A percentile compares a stretch with the other conserved stretches of the same genome.
These are phyloP conservation scores for Protonibea diacanthus DNA, from an alignment of 2,797 vertebrate genomes.

Conservation along the genomic window DNA sequence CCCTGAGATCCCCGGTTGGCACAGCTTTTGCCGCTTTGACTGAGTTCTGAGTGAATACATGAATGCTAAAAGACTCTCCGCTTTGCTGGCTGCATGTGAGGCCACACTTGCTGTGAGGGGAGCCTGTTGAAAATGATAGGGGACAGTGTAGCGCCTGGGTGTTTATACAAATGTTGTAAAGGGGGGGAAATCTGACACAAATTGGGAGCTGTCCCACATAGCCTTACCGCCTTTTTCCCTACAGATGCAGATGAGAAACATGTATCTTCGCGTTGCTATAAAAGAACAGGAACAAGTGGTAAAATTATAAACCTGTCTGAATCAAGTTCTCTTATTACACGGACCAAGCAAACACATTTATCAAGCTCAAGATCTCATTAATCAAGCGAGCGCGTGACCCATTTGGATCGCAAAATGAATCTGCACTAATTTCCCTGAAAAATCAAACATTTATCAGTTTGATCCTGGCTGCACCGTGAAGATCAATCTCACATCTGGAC, in stretches of 20 bases:
- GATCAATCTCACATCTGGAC: slow-evolving; percentile 17
- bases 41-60: slow-evolving; percentile 81
- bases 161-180: slow-evolving; percentile 30
- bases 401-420: slow-evolving; percentile 41
- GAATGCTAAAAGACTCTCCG: slow-evolving; percentile 69
- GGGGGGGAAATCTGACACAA: slow-evolving; percentile 21
- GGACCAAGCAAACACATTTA: slow-evolving; percentile 28
- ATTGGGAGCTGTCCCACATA: slow-evolving; percentile 40
- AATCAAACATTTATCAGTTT: slow-evolving; percentile 57
- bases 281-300: background rate
- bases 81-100: slow-evolving; percentile 49
- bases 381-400: slow-evolving; percentile 46
- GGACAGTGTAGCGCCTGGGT: slow-evolving; percentile 4
- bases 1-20: slow-evolving; percentile 70
- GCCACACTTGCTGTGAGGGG: slow-evolving; percentile 40
- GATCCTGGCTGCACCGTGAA: slow-evolving; percentile 1
- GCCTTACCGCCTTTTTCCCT: background rate
- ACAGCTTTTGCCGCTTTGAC: slow-evolving; percentile 69
- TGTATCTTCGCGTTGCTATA: slow-evolving; percentile 20
- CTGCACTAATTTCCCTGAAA: slow-evolving; percentile 39
- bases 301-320: slow-evolving; percentile 16
- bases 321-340: slow-evolving; percentile 26
- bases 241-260: background rate
- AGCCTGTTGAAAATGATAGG: slow-evolving; percentile 44
- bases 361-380: slow-evolving; percentile 41